phyloP scores from a whole-genome alignment of 2,113 vertebrate species.

The Zosterops lateralis region DNA sequence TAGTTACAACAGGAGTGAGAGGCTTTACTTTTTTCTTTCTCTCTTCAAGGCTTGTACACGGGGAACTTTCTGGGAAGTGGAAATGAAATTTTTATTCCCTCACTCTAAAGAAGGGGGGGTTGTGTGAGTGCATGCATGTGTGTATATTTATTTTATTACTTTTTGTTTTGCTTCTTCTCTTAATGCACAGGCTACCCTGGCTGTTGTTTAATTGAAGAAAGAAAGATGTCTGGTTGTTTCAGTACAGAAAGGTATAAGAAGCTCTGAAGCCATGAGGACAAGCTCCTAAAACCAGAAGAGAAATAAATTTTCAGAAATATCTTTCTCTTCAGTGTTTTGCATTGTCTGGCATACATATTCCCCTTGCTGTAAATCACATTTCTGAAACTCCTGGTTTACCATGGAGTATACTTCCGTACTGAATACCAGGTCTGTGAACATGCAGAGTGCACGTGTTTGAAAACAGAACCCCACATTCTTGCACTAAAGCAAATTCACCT shows the following conservation, averaged over 20 bases:
- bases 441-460: background rate
- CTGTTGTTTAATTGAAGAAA: background rate
- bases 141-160: background rate
- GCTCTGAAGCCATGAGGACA: background rate
- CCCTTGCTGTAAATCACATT: background rate
- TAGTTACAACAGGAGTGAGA: background rate
- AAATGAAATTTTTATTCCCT: background rate
- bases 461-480: background rate
- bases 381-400: background rate
- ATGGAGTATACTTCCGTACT: background rate
- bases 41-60: background rate
- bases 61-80: background rate
- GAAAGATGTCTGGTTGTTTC: background rate
- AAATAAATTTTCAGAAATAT: background rate
- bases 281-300: background rate
- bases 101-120: background rate
- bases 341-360: background rate
- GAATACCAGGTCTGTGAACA: background rate
- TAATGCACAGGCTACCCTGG: background rate
- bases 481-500: background rate
- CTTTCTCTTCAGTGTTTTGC: background rate
- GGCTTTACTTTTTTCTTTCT: background rate
- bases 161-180: background rate
- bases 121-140: background rate
- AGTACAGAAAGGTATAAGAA: background rate